Evolutionary conservation across 2,113 vertebrate genomes (phyloP), one percentile per base, ranked within the genome.

Genomic region (Mustela lutreola): DNA sequence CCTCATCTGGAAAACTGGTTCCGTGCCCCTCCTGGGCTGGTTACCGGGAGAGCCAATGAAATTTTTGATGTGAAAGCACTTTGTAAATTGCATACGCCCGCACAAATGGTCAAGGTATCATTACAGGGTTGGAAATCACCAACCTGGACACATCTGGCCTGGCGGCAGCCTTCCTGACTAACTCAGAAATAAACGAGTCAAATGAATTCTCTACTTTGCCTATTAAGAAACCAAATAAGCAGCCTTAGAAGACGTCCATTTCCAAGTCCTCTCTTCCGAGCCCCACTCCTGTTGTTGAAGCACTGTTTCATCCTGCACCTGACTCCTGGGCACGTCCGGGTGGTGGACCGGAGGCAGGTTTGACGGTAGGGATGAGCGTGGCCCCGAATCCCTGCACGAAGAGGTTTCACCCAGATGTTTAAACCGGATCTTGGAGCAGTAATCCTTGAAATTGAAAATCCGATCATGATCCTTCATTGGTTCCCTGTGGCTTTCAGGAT

Each of bases 21-120:
- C 42, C 21, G 1, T 42, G 31, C 1, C 60, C 42, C 63, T 94
- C 16, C 60, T 14, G 91, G 50, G 53, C 60, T 93, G 79, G 83
- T 86, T 93, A 65, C 62, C 81, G 90, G 63, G 84, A 88, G 87
- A 89, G 58, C 45, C 60, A 22, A 62, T 53, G 76, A 78, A 56
- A 67, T 92, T 98, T 97, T 91, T 97, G 94, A 96, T 85, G 76
- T 91, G 95, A 96, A 97, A 97, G 95, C 95, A 95, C 85, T 97
- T 94, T 76, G 80, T 96, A 98, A 96, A 97, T 81, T 97, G 96
- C 96, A 73, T 56, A 89, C 58, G 88, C n/a, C 70, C 60, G 90
- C 86, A 96, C 48, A 96, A 83, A 90, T 71, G 73, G 50, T 89
- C 60, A 84, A 88, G 92, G 87, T 97, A 94, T 96, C 91, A 96